Evolutionary conservation across 2,888 invertebrate species (phyloP), one percentile per base, ranked within the genome.

Genomic region (Alloscopus bannaensis): DNA sequence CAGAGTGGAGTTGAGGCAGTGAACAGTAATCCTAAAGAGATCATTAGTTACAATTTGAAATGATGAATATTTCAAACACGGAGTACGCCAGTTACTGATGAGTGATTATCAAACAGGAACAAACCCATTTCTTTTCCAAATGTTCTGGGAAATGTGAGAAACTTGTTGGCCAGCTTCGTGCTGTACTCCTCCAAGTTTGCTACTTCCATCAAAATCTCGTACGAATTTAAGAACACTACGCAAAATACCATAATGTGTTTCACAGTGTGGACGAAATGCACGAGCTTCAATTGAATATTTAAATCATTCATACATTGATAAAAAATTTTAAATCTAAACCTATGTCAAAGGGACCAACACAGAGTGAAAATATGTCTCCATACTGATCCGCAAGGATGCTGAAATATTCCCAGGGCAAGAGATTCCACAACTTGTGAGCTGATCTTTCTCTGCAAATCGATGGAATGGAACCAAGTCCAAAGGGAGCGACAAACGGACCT

Each of bases 91-190:
- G n/a, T n/a, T n/a, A n/a, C n/a, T n/a, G n/a, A n/a, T n/a, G n/a
- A n/a, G n/a, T n/a, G n/a, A n/a, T n/a, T n/a, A n/a, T n/a, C n/a
- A n/a, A n/a, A n/a, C n/a, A n/a, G n/a, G n/a, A 18, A 4, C 18
- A 29, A 20, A 83, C 84, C 84, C 29, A 84, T 40, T 64, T 83
- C 82, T 62, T 84, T 79, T 31, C 80, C 78, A 68, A 82, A 82
- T 22, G 84, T 82, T 18, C 84, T 59, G 0, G 68, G 60, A 18
- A 24, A 52, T 0, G 81, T 81, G 20, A 79, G 20, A 22, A 31
- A 3, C 24, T 75, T 64, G 28, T 75, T 64, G 24, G 65, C 40
- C 4, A 75, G 42, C 66, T 81, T 81, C 18, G 59, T 62, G n/a
- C 47, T 65, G 31, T 81, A 81, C 40, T 79, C 81, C 13, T 79